A percentile compares a stretch with the other conserved stretches of the same genome.
Conservation (phyloP, 2,113 vertebrate species). For the Gavia stellata region DNA sequence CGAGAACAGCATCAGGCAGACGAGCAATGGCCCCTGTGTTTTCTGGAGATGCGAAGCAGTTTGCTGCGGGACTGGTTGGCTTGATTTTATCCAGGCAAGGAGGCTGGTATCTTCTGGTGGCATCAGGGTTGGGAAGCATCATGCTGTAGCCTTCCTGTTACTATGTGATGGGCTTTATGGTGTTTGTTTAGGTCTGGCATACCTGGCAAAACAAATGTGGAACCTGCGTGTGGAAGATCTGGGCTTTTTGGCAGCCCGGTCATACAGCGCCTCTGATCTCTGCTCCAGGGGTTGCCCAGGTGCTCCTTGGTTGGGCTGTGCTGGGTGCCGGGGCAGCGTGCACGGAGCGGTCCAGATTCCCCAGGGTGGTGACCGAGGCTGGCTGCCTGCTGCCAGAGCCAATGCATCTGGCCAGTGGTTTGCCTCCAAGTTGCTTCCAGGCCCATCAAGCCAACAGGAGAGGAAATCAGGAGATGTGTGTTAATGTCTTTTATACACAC, state of each 20-base stretch:
- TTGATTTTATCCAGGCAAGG: not conserved
- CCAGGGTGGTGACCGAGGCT: not conserved
- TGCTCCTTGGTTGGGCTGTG: not conserved
- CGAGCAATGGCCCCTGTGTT: not conserved
- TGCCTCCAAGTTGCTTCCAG: not conserved
- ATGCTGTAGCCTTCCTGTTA: not conserved
- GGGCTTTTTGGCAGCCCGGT: not conserved
- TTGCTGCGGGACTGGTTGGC: not conserved
- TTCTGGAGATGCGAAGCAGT: not conserved
- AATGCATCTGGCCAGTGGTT: not conserved
- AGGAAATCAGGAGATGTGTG: not conserved
- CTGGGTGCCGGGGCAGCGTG: not conserved
- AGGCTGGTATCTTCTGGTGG: not conserved
- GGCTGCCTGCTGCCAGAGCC: not conserved
- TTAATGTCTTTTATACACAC: not conserved
- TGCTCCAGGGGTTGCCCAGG: not conserved
- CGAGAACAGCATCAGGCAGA: not conserved
- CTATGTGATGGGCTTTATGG: not conserved
- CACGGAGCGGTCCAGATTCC: not conserved
- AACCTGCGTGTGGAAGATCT: not conserved
- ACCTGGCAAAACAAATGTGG: not conserved
- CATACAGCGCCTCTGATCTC: not conserved
- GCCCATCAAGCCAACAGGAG: not conserved
- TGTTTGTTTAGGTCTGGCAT: not conserved
- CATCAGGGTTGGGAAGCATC: not conserved